Base-by-base conservation (phyloP, 2,888 invertebrate genomes). In the Elysia crispata region DNA sequence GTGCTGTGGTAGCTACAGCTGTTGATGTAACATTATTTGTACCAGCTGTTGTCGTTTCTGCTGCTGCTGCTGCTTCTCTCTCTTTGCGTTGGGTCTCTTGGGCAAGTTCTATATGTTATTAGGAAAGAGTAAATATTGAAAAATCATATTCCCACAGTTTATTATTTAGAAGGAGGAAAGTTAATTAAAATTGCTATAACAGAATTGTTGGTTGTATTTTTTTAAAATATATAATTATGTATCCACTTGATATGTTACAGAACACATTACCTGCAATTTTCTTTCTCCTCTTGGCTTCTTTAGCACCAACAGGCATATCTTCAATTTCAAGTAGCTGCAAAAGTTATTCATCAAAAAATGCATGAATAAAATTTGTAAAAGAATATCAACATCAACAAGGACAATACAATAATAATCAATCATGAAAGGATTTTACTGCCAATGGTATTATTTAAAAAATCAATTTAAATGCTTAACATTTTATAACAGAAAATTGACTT, bases 221-320 rank as follows among this genome's bases (percentile, higher is more conserved):
- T 41, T 41, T 11, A 3, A 41, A 6, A 41, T 6, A 41, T 41
- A 41, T 41, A 41, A 41, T 41, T 41, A 6, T 31, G 6, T 70
- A 20, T 70, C 1, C 20, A 20, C 30, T 18, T 13, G 33, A 70
- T 70, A 33, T 11, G n/a, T 8, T 3, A 66, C 31, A 67, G 33
- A 8, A 8, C 3, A 23, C 76, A 85, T 80, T 86, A 95, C 95
- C 95, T 87, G 96, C 95, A 92, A 96, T 95, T 88, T 90, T 91
- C 82, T 86, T 89, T 86, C 97, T 94, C 92, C 97, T 96, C 91
- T 98, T 98, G 23, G 97, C 96, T 85, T 92, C 93, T 81, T 92
- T 95, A 0, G 95, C 95, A 15, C 96, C 96, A 49, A 96, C 92
- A 0, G 98, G 98, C 90, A 97, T 97, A 90, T 98, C 98, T 1